These are phyloP conservation scores for Scyliorhinus canicula DNA, from an alignment of 2,797 vertebrate species.

Conservation along the genomic window DNA sequence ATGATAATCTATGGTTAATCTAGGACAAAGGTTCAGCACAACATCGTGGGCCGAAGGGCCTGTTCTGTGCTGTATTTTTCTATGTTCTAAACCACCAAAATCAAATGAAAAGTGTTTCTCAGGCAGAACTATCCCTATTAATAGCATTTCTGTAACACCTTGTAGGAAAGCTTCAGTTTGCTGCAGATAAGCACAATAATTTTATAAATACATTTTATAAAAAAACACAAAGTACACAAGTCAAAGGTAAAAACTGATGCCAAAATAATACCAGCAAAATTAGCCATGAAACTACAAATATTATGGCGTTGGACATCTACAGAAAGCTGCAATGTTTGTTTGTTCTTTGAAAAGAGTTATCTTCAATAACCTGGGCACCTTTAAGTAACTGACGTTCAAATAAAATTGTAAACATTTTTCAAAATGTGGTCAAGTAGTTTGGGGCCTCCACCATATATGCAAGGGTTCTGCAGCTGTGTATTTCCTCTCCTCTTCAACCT, in stretches of 20 bases:
- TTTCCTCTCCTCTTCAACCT: not conserved
- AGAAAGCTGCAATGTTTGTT: conserved; percentile 2
- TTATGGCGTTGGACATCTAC: not conserved
- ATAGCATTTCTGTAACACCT: not conserved
- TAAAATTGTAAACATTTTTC: conserved; percentile 18
- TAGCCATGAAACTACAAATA: not conserved
- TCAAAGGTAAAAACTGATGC: not conserved
- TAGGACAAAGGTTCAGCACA: too few relatives aligned
- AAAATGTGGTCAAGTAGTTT: not conserved
- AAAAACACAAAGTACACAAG: not conserved
- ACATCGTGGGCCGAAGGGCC: too few relatives aligned
- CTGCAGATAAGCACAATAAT: not conserved
- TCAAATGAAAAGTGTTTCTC: conserved; percentile 4
- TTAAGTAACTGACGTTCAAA: not conserved
- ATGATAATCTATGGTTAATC: too few relatives aligned
- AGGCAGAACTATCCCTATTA: not conserved
- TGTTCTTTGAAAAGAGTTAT: not conserved
- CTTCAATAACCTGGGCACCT: not conserved
- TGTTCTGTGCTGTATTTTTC: too few relatives aligned
- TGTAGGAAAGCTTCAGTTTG: not conserved
- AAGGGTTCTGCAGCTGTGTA: not conserved
- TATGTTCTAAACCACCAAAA: not conserved
- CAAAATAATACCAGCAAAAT: conserved; percentile 5
- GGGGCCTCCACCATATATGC: not conserved
- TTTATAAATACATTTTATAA: not conserved